Evolutionary conservation across 2,797 vertebrate genomes (phyloP).

Genomic region (Apogon talboti): DNA sequence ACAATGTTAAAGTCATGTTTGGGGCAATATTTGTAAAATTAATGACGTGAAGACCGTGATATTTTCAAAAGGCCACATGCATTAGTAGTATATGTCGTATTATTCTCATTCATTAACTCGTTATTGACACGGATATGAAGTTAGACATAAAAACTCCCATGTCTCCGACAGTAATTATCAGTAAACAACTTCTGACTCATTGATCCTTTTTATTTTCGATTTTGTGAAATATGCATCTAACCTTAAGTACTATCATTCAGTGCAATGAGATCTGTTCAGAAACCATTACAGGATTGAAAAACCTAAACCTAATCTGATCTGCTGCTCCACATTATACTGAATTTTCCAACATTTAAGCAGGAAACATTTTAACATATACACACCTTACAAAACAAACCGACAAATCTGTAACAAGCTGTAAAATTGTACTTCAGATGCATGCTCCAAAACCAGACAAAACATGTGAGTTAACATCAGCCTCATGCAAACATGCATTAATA

Average conservation of each 20-base stretch:
- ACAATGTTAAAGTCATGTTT: slow-evolving; percentile 22
- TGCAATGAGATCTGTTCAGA: too few relatives aligned
- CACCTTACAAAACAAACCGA: slow-evolving; percentile 2
- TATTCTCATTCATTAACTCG: too few relatives aligned
- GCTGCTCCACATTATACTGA: too few relatives aligned
- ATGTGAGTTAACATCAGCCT: neutral
- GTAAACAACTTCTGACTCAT: too few relatives aligned
- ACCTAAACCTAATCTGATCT: too few relatives aligned
- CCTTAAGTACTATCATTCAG: too few relatives aligned
- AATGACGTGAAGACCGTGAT: slow-evolving; percentile 6
- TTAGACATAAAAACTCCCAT: neutral
- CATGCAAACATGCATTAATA: slow-evolving; percentile 61
- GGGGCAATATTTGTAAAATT: neutral
- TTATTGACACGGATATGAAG: neutral
- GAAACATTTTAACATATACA: neutral
- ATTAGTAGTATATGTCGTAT: slow-evolving; percentile 6
- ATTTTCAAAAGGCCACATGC: slow-evolving; percentile 23
- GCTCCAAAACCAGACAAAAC: slow-evolving; percentile 23
- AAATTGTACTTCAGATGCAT: slow-evolving; percentile 12
- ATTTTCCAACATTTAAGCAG: neutral
- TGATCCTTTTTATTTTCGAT: too few relatives aligned
- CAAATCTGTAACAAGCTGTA: neutral
- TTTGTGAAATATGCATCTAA: too few relatives aligned
- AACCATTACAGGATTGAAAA: too few relatives aligned
- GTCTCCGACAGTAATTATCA: too few relatives aligned